Evolutionary conservation across 2,113 vertebrate species (phyloP).

Genomic region (Canis aureus): DNA sequence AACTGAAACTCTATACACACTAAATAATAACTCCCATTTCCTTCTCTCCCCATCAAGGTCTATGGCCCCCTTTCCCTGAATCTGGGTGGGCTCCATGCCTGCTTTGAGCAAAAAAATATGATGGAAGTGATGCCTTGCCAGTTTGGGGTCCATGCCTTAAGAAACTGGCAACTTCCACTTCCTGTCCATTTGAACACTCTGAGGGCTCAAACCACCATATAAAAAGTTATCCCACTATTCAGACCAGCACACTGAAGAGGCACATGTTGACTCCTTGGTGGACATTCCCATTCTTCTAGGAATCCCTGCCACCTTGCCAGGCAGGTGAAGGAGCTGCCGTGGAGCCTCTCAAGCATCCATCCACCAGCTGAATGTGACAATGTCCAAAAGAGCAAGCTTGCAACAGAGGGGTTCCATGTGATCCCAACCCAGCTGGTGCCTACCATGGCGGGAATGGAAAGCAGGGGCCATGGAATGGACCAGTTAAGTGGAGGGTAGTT

Average conservation of each 20-base stretch:
- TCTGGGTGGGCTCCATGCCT: not conserved
- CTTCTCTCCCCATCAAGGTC: not conserved
- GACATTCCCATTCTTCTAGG: not conserved
- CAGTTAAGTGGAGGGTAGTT: not conserved
- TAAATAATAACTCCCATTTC: not conserved
- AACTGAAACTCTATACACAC: not conserved
- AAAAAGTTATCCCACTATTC: not conserved
- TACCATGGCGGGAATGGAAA: fast-evolving
- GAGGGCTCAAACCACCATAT: not conserved
- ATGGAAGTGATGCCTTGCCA: not conserved
- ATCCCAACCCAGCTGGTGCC: no score
- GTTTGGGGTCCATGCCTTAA: not conserved
- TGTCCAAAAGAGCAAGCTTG: not conserved
- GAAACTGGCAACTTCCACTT: not conserved
- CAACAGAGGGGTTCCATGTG: not conserved
- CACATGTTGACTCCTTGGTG: not conserved
- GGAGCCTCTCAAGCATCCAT: not conserved
- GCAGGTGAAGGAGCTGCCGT: not conserved
- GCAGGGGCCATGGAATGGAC: not conserved
- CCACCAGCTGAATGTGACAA: no score
- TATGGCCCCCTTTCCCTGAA: not conserved
- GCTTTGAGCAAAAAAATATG: not conserved
- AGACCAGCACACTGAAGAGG: not conserved
- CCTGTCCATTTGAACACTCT: not conserved
- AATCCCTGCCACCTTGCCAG: not conserved